Evolutionary conservation across 2,797 vertebrate species (phyloP).

Genomic region (Lophotriccus pileatus): DNA sequence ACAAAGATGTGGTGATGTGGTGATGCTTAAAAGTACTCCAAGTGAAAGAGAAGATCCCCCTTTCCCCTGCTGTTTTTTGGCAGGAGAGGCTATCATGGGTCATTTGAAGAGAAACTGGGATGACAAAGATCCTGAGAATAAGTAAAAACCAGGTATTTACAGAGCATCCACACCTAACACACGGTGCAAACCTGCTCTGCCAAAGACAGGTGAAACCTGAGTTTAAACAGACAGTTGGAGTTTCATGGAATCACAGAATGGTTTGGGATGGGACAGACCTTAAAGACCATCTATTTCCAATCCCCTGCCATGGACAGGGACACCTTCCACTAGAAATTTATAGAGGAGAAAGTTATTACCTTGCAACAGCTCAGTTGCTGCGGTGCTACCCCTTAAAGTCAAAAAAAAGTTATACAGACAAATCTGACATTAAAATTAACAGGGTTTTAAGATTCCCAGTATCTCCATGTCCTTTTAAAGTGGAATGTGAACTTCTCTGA

Average conservation of each 20-base stretch:
- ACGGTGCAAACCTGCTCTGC: background rate
- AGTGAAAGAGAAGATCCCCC: background rate
- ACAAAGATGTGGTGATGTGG: background rate
- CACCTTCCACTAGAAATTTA: background rate
- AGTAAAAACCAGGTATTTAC: background rate
- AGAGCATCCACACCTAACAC: background rate
- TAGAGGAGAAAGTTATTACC: background rate
- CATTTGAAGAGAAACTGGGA: background rate
- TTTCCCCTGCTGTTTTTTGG: background rate
- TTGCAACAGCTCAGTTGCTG: background rate
- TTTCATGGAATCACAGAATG: background rate
- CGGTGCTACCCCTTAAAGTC: background rate
- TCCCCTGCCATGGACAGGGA: background rate
- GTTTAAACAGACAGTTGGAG: background rate
- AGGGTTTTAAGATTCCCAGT: background rate
- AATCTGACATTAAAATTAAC: background rate
- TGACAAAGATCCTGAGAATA: background rate
- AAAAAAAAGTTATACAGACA: background rate
- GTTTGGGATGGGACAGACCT: background rate
- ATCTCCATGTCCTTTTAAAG: background rate
- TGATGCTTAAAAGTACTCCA: background rate
- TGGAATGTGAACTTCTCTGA: background rate
- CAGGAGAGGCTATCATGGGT: background rate
- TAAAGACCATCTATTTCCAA: background rate
- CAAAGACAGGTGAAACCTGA: background rate